A percentile compares a stretch with the other conserved stretches of the same genome.
phyloP scores from a whole-genome alignment of 1,140 invertebrate genomes.

The Gerris buenoi region DNA sequence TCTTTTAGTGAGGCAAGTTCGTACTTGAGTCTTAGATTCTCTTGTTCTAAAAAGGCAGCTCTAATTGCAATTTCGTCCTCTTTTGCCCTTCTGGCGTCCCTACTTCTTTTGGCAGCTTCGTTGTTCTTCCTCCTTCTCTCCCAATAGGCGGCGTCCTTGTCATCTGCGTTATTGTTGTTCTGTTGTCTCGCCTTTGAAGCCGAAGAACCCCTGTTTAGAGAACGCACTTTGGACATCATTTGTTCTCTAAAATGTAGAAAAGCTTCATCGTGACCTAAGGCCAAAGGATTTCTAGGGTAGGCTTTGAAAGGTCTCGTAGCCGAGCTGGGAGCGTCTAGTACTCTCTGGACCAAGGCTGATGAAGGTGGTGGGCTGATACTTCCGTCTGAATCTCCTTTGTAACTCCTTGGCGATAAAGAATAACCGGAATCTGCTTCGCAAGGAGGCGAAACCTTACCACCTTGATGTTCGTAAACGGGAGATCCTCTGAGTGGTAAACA shows the following conservation, averaged over 20 bases:
- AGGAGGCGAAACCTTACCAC: neutral
- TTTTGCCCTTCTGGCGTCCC: constrained; percentile 74
- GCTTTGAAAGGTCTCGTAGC: constrained; percentile 48
- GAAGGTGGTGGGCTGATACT: neutral
- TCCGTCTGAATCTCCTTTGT: neutral
- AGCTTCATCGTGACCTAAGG: constrained; percentile 40
- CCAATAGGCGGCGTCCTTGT: constrained; percentile 71
- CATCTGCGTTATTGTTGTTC: constrained; percentile 22
- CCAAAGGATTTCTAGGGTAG: constrained; percentile 49
- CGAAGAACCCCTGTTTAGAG: constrained; percentile 29
- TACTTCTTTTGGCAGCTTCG: constrained; percentile 82
- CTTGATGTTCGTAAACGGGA: neutral
- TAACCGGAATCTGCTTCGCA: neutral
- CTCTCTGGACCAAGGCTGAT: constrained; percentile 9
- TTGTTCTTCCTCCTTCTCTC: constrained; percentile 85
- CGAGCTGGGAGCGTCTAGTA: constrained; percentile 3
- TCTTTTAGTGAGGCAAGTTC: constrained; percentile 37
- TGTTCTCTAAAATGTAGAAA: constrained; percentile 48
- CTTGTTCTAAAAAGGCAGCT: constrained; percentile 60
- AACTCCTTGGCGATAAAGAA: neutral
- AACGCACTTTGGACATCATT: constrained; percentile 46
- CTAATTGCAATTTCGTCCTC: constrained; percentile 84
- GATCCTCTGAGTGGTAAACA: neutral
- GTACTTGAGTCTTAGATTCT: constrained; percentile 20
- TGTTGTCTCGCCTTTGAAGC: constrained; percentile 15